A percentile compares a stretch with the other conserved stretches of the same genome.
Conservation (phyloP, 2,888 invertebrate genomes). For the Drosophila antonietae region DNA sequence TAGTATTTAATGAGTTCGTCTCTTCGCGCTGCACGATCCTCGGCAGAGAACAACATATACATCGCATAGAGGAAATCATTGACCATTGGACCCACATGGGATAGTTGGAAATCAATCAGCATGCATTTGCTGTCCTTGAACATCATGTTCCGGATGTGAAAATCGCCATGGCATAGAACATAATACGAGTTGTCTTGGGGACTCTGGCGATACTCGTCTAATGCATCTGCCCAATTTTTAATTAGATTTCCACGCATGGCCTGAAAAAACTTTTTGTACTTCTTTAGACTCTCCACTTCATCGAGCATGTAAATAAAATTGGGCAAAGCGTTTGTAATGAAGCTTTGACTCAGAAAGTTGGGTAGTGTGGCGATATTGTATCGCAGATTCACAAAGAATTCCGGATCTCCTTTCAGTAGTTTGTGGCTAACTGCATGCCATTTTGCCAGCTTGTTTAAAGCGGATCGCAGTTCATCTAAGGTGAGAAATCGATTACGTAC, state of each 20-base stretch:
- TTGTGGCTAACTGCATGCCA: conserved; percentile 57
- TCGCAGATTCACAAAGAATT: conserved; percentile 19
- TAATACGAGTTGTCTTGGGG: conserved; percentile 39
- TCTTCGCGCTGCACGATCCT: conserved; percentile 45
- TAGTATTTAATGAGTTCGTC: conserved; percentile 65
- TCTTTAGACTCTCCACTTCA: conserved; percentile 38
- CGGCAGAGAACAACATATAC: conserved; percentile 59
- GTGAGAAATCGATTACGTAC: conserved; percentile 31
- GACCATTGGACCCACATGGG: conserved; percentile 61
- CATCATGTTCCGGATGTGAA: conserved; percentile 72
- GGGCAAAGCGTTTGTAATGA: conserved; percentile 46
- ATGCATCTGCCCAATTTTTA: conserved; percentile 22
- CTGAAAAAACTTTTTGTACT: conserved; percentile 56
- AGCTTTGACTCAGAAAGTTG: conserved; percentile 31
- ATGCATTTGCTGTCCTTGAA: conserved; percentile 60
- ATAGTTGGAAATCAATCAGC: conserved; percentile 70
- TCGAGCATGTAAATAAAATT: conserved; percentile 58
- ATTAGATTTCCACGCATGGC: conserved; percentile 37
- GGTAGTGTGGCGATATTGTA: conserved; percentile 32
- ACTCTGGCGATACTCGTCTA: conserved; percentile 50
- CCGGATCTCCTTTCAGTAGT: conserved; percentile 22
- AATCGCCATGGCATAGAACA: conserved; percentile 76
- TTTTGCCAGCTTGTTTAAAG: conserved; percentile 56
- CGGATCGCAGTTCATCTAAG: conserved; percentile 20
- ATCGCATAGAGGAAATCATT: conserved; percentile 67